Evolutionary conservation across 2,797 vertebrate genomes (phyloP).

Genomic region (Trachops cirrhosus): DNA sequence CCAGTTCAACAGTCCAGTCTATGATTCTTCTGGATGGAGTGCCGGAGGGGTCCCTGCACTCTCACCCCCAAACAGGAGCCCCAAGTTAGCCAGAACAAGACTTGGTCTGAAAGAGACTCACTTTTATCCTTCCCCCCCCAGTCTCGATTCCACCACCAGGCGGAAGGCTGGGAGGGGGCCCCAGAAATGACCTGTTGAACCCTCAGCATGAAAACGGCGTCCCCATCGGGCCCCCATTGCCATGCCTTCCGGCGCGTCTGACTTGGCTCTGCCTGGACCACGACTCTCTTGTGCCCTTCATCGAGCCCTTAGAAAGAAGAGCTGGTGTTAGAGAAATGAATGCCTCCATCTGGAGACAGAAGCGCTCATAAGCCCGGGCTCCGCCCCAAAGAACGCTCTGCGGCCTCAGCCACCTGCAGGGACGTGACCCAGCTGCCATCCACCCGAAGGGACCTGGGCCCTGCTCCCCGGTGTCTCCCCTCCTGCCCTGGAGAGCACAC

Average conservation of each 20-base stretch:
- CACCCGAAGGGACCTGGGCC: background rate
- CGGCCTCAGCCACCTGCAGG: rapidly evolving
- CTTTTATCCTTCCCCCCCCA: background rate
- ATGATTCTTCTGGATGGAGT: background rate
- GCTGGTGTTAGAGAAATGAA: background rate
- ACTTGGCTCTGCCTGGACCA: rapidly evolving
- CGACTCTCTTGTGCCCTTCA: background rate
- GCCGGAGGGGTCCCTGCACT: no score
- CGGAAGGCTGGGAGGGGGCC: background rate
- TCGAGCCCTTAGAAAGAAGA: background rate
- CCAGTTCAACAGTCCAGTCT: rapidly evolving
- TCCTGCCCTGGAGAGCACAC: rapidly evolving
- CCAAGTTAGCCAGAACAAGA: background rate
- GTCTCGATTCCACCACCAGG: rapidly evolving
- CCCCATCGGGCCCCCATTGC: rapidly evolving
- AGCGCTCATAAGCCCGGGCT: rapidly evolving
- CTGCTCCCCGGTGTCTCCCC: background rate
- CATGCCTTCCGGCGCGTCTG: rapidly evolving
- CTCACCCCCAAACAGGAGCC: background rate
- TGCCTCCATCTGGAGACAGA: background rate
- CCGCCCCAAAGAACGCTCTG: rapidly evolving
- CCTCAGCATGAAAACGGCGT: rapidly evolving
- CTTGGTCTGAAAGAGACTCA: background rate
- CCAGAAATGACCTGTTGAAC: background rate
- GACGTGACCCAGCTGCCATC: background rate